phyloP scores from a whole-genome alignment of 2,888 invertebrate species.

The Frankliniella fusca region DNA sequence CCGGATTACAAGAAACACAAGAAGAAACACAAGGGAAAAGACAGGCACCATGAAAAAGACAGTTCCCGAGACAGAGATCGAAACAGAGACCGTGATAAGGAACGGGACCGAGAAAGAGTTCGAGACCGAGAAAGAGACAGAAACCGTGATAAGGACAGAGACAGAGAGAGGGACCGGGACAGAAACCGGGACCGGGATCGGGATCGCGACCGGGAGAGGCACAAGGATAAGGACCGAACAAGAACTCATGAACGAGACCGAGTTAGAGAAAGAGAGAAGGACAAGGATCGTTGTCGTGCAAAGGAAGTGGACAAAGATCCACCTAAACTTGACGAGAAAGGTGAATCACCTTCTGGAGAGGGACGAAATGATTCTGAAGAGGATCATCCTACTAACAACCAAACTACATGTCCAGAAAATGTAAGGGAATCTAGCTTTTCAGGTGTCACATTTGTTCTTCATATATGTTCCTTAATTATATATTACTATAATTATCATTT shows the following conservation, averaged over 20 bases:
- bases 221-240: not conserved
- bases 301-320: not conserved
- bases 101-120: not conserved
- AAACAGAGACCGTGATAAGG: not conserved
- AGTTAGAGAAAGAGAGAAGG: not conserved
- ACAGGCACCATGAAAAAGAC: not conserved
- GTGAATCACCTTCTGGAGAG: not conserved
- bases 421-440: not conserved
- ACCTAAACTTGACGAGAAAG: not conserved
- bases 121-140: not conserved
- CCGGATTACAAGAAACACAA: conserved; percentile 17
- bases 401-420: not conserved
- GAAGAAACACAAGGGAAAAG: conserved; percentile 5
- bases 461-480: not conserved
- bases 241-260: not conserved
- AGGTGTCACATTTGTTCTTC: not conserved
- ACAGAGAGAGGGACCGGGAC: not conserved
- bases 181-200: not conserved
- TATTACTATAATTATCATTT: not conserved
- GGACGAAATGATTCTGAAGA: not conserved
- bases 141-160: not conserved
- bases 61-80: not conserved
- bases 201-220: not conserved
- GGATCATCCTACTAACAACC: not conserved
- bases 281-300: not conserved